Evolutionary conservation across 1,140 invertebrate species (phyloP), one percentile per base, ranked within the genome.

Genomic region (Lasioglossum albipes): DNA sequence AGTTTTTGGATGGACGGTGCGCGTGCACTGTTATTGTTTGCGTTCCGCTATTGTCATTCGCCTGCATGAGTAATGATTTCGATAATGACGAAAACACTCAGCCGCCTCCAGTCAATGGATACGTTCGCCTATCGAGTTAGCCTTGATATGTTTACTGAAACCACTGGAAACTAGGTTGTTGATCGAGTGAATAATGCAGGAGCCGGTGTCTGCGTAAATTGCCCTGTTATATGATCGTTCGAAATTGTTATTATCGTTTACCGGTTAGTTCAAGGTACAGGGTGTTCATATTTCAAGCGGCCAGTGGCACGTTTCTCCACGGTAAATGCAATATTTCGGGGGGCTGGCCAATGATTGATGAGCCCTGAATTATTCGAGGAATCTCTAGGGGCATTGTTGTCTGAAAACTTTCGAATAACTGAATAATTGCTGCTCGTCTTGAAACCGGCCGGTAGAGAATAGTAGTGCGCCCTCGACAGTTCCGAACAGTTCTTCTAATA

Each of bases 161-260:
- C 66, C 77, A 72, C 41, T 75, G 75, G 79, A 81, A 87, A 86
- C 82, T 84, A 65, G 82, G 75, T 84, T 78, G 85, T 62, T 68
- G 68, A 66, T 75, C 42, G 59, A 74, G 61, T 52, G 71, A 73
- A 73, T 87, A 86, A 87, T 84, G 86, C 80, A 87, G 62, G 64
- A 36, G 70, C 70, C 69, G 65, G 70, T 76, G 72, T 41, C 75
- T 70, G 61, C 70, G 82, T 73, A 84, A 84, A 87, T 84, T 87
- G 82, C 57, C 79, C 41, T 27, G 77, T 72, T 83, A 82, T 76
- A 68, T 76, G 82, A 86, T 79, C 82, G 66, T 82, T 77, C 81
- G 82, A 87, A 87, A 87, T 87, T 86, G 84, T 87, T 87, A 87
- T 86, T 86, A 86, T 81, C 77, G 85, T 79, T 85, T 57, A 62